A percentile compares a stretch with the other conserved stretches of the same genome.
phyloP scores from a whole-genome alignment of 2,113 vertebrate species.

The Cryptoleucopteryx plumbea region DNA sequence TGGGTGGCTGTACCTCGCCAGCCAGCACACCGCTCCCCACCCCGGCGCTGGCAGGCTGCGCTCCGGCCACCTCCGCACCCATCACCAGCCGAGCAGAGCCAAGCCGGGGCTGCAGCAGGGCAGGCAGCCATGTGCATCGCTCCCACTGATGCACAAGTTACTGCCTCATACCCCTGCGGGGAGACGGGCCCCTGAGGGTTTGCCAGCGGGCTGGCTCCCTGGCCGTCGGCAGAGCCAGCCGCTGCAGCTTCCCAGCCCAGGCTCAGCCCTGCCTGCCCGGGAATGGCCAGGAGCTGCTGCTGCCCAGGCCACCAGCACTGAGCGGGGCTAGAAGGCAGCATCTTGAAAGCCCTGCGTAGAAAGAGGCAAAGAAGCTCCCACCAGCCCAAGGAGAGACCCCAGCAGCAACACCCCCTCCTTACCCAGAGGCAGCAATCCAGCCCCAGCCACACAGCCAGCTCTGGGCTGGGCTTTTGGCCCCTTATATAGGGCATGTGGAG shows the following conservation, averaged over 20 bases:
- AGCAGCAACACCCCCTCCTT: not conserved
- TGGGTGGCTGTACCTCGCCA: rapidly evolving
- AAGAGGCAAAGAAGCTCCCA: not conserved
- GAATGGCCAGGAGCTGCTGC: not conserved
- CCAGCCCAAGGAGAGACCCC: not conserved
- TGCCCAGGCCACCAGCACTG: not conserved
- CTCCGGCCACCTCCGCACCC: not conserved
- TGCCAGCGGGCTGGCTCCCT: not conserved
- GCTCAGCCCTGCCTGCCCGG: not conserved
- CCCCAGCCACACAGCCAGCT: not conserved
- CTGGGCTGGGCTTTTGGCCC: not conserved
- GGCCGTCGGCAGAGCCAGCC: not conserved
- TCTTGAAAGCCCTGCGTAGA: rapidly evolving
- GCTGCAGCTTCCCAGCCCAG: not conserved
- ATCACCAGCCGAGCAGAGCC: rapidly evolving
- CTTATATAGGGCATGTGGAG: not conserved
- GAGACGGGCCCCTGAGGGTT: rapidly evolving
- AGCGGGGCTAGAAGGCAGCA: not conserved
- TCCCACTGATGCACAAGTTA: not conserved
- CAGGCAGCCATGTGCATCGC: rapidly evolving
- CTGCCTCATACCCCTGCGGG: rapidly evolving
- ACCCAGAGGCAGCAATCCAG: not conserved
- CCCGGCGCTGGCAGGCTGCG: rapidly evolving
- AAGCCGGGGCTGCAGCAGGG: not conserved
- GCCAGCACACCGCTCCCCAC: not conserved